phyloP scores from a whole-genome alignment of 2,113 vertebrate genomes.

The Cyprinodon tularosa region DNA sequence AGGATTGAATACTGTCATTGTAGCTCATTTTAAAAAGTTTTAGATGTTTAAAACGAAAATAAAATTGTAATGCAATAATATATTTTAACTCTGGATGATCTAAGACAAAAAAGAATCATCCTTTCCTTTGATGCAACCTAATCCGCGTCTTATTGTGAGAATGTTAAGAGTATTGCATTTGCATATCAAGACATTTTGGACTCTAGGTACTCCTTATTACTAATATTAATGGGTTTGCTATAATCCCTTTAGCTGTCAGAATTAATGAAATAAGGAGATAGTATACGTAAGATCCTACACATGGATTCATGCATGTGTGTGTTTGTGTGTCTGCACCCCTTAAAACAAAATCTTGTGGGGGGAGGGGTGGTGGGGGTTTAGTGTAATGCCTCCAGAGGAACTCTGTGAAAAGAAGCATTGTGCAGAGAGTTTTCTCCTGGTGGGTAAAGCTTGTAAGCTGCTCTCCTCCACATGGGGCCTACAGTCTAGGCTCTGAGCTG shows the following conservation, averaged over 20 bases:
- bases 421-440: constrained; percentile 70
- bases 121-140: constrained; percentile 69
- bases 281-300: constrained; percentile 16
- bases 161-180: constrained; percentile 63
- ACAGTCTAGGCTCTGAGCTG: constrained; percentile 56
- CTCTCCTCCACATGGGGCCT: constrained; percentile 70
- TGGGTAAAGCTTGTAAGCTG: constrained; percentile 70
- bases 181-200: constrained; percentile 62
- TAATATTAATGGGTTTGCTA: constrained; percentile 50
- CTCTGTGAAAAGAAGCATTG: constrained; percentile 78
- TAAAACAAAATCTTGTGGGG: constrained; percentile 55
- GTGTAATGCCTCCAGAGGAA: constrained; percentile 57
- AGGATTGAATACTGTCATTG: neutral
- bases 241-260: constrained; percentile 65
- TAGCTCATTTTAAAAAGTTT: neutral
- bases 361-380: constrained; percentile 32
- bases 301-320: constrained; percentile 8
- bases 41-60: neutral
- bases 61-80: constrained; percentile 27
- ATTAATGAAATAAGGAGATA: constrained; percentile 57
- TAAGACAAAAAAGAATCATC: constrained; percentile 44
- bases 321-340: constrained; percentile 17
- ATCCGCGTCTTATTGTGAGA: constrained; percentile 67
- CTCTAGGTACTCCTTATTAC: constrained; percentile 42
- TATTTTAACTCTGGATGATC: constrained; percentile 57